Conservation (phyloP, 2,797 vertebrate species). For the Poecilia gillii region DNA sequence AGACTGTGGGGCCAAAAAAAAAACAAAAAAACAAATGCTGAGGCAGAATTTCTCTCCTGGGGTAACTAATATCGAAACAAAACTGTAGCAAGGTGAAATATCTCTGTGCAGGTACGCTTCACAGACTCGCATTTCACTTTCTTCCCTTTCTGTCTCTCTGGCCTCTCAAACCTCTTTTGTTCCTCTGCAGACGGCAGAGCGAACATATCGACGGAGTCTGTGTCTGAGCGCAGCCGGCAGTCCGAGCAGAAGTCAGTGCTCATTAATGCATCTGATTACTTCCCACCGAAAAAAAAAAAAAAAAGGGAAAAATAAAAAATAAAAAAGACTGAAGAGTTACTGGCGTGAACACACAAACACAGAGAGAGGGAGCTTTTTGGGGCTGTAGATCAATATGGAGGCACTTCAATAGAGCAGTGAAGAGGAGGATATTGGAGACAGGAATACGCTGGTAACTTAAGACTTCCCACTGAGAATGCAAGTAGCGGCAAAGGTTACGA, state of each 20-base stretch:
- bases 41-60: constrained; percentile 29
- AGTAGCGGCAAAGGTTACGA: constrained; percentile 22
- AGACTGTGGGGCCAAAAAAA: constrained; percentile 14
- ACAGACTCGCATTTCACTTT: constrained; percentile 53
- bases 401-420: constrained; percentile 61
- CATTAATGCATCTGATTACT: constrained; percentile 78
- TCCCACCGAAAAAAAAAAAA: constrained; percentile 32
- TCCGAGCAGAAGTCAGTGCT: constrained; percentile 65
- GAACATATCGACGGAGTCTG: constrained; percentile 68
- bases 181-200: constrained; percentile 46
- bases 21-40: constrained; percentile 21
- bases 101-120: constrained; percentile 53
- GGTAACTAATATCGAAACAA: constrained; percentile 48
- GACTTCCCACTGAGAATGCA: constrained; percentile 41
- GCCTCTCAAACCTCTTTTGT: constrained; percentile 64
- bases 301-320: constrained; percentile 1
- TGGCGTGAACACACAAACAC: constrained; percentile 28
- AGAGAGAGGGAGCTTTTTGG: constrained; percentile 41
- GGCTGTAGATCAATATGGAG: constrained; percentile 61
- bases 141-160: constrained; percentile 32
- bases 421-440: constrained; percentile 49
- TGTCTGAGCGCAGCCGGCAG: constrained; percentile 66
- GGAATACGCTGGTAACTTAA: constrained; percentile 44
- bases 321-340: constrained; percentile 48
- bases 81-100: constrained; percentile 60